Percentiles rank a stretch among this genome's conserved stretches.
Evolutionary conservation across 2,797 vertebrate species (phyloP).

Genomic region (Acrossocheilus wenchowensis): DNA sequence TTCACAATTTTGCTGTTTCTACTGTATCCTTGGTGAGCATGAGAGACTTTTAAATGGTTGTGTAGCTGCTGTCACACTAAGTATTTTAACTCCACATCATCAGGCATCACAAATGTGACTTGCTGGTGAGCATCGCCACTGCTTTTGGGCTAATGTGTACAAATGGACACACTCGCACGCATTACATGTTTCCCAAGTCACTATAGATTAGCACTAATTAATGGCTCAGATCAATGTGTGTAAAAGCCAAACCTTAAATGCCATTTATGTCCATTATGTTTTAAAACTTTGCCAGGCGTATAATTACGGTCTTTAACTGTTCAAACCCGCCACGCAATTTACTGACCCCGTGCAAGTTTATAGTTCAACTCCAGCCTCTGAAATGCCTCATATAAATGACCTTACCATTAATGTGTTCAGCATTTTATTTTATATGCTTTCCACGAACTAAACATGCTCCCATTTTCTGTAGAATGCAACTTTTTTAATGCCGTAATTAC

Average conservation of each 20-base stretch:
- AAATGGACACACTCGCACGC: slow-evolving; percentile 21
- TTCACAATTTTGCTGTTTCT: neutral
- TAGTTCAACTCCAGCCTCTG: slow-evolving; percentile 46
- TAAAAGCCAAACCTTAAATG: slow-evolving; percentile 33
- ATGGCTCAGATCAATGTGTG: slow-evolving; percentile 43
- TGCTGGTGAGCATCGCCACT: neutral
- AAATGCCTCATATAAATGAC: slow-evolving; percentile 49
- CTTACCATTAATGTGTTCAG: slow-evolving; percentile 51
- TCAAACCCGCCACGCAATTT: slow-evolving; percentile 42
- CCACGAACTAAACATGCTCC: slow-evolving; percentile 48
- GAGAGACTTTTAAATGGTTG: neutral
- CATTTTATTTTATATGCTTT: slow-evolving; percentile 50
- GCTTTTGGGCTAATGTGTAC: slow-evolving; percentile 19
- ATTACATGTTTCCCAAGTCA: neutral
- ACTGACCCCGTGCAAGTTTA: slow-evolving; percentile 37
- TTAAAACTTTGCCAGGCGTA: slow-evolving; percentile 22
- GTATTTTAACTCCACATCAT: neutral
- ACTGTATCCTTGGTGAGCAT: neutral
- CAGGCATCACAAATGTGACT: neutral
- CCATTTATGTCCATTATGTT: slow-evolving; percentile 46
- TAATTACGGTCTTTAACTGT: slow-evolving; percentile 32
- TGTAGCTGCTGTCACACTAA: slow-evolving; percentile 1
- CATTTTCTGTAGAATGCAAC: slow-evolving; percentile 45
- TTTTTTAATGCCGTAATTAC: slow-evolving; percentile 58
- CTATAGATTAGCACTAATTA: slow-evolving; percentile 49